Percentiles rank a stretch among this genome's conserved stretches.
phyloP scores from a whole-genome alignment of 2,113 vertebrate species.

The Platysternon megacephalum region DNA sequence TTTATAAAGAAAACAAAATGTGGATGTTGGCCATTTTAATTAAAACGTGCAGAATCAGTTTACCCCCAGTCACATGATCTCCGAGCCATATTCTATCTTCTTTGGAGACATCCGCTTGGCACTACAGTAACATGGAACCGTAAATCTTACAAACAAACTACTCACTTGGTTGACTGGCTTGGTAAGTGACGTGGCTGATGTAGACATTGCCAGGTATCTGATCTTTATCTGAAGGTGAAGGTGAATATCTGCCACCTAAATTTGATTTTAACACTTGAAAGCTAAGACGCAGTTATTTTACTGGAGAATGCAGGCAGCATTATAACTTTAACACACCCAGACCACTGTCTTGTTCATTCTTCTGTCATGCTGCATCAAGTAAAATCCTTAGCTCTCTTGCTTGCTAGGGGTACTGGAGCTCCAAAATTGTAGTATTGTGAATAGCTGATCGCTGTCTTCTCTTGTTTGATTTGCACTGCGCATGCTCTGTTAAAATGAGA shows the following conservation, averaged over 20 bases:
- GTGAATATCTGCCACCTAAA: background rate
- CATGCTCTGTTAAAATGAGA: accelerated
- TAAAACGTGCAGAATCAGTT: constrained; percentile 77
- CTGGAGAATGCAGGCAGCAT: background rate
- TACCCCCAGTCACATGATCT: constrained; percentile 76
- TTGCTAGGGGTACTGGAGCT: background rate
- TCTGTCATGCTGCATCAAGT: background rate
- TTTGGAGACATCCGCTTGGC: constrained; percentile 72
- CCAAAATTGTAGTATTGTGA: background rate
- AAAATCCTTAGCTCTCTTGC: background rate
- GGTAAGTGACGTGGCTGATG: background rate
- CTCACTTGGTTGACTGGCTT: constrained; percentile 57
- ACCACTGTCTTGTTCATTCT: background rate
- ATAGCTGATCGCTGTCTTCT: background rate
- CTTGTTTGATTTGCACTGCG: background rate
- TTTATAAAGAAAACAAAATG: constrained; percentile 86
- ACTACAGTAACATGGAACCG: constrained; percentile 53
- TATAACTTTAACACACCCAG: background rate
- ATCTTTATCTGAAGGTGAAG: background rate
- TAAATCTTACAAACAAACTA: constrained; percentile 64
- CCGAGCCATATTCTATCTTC: constrained; percentile 66
- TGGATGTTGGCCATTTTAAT: constrained; percentile 84
- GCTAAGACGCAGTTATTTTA: background rate
- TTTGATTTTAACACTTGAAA: constrained; percentile 10
- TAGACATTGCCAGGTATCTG: background rate